phyloP scores from a whole-genome alignment of 2,888 invertebrate species.

The Keiferia lycopersicella region DNA sequence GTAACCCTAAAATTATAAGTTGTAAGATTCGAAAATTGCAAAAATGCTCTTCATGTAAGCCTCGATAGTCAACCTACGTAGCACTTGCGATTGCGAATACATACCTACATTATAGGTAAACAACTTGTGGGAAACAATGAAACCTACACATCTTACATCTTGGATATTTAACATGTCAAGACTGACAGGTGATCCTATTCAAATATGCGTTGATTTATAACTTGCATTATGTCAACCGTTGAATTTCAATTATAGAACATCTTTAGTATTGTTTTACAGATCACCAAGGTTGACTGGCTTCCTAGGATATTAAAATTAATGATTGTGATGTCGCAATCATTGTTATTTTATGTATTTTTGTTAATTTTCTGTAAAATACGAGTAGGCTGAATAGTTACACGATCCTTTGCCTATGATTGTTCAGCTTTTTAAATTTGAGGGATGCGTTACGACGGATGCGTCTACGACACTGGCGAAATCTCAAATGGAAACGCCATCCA shows the following conservation, averaged over 20 bases:
- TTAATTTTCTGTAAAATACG: slow-evolving; percentile 2
- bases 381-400: neutral
- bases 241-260: slow-evolving; percentile 10
- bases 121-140: slow-evolving; percentile 17
- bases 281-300: slow-evolving; percentile 11
- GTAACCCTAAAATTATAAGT: no score
- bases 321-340: slow-evolving; percentile 1
- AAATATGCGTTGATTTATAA: slow-evolving; percentile 12
- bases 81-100: neutral
- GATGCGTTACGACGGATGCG: no score
- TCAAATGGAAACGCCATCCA: no score
- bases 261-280: slow-evolving; percentile 11
- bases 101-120: neutral
- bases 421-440: neutral
- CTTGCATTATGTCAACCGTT: slow-evolving; percentile 1
- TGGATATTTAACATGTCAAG: slow-evolving; percentile 9
- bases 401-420: neutral
- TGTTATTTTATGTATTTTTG: neutral
- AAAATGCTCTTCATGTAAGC: no score
- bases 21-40: no score
- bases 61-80: neutral
- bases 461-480: no score
- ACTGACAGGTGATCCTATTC: neutral
- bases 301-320: slow-evolving; percentile 8
- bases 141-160: slow-evolving; percentile 2